phyloP scores from a whole-genome alignment of 2,888 invertebrate species.

The Norana najaformis region DNA sequence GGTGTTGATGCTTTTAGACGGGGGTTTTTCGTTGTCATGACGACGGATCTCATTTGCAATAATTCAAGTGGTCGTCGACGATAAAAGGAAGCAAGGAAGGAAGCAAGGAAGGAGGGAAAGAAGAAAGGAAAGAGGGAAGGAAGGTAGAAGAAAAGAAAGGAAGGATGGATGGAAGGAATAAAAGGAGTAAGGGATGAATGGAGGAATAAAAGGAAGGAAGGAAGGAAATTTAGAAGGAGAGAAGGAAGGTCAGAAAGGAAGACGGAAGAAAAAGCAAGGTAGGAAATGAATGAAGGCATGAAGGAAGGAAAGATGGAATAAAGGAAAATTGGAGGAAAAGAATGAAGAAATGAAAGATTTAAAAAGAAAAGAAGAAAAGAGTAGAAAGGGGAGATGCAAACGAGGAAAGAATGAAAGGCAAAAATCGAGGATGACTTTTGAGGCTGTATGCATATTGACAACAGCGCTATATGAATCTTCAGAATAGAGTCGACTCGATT shows the following conservation, averaged over 20 bases:
- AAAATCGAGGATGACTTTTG: too few relatives aligned
- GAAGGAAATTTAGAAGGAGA: background rate
- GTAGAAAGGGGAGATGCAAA: too few relatives aligned
- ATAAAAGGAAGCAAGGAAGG: background rate
- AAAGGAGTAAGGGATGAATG: too few relatives aligned
- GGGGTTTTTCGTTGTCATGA: conserved; percentile 14
- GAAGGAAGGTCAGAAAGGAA: background rate
- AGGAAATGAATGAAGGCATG: too few relatives aligned
- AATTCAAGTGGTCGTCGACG: background rate
- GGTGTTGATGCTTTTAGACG: conserved; percentile 5
- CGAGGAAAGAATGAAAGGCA: too few relatives aligned
- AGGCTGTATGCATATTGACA: too few relatives aligned
- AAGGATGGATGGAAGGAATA: background rate
- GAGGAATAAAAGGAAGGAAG: background rate
- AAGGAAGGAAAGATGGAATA: background rate
- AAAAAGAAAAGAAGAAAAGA: background rate
- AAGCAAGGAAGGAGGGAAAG: background rate
- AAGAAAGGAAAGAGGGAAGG: background rate
- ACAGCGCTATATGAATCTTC: too few relatives aligned
- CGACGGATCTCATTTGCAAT: conserved; percentile 21
- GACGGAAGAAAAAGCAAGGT: background rate
- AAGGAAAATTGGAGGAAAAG: too few relatives aligned
- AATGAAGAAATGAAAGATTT: background rate
- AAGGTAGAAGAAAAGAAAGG: background rate
- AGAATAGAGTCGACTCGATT: too few relatives aligned